Evolutionary conservation across 2,113 vertebrate species (phyloP).

Genomic region (Chaetodon auriga): DNA sequence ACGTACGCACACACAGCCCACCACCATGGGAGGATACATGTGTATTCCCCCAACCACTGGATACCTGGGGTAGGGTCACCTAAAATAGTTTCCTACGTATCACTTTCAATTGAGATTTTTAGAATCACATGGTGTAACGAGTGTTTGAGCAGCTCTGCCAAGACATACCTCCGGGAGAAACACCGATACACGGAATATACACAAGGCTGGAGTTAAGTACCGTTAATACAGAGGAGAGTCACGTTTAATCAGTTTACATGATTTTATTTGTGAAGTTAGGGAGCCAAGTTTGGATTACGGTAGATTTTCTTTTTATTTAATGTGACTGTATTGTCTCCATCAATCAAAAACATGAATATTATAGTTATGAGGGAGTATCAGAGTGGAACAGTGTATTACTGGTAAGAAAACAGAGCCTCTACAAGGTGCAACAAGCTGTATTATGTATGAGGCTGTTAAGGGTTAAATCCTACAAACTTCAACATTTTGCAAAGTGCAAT

Average conservation of each 20-base stretch:
- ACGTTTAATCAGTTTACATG: constrained; percentile 33
- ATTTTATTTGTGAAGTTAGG: constrained; percentile 5
- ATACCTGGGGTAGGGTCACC: constrained; percentile 60
- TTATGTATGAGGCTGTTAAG: not conserved
- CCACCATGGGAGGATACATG: constrained; percentile 69
- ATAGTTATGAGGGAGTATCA: not conserved
- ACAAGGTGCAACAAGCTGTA: not conserved
- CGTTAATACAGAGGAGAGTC: constrained; percentile 25
- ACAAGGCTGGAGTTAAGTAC: constrained; percentile 51
- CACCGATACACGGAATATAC: constrained; percentile 52
- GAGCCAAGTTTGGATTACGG: constrained; percentile 3
- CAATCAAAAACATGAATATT: not conserved
- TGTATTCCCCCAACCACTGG: constrained; percentile 53
- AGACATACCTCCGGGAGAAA: constrained; percentile 53
- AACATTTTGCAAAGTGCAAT: not conserved
- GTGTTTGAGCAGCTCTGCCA: constrained; percentile 58
- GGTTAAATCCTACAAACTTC: not conserved
- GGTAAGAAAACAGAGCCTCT: not conserved
- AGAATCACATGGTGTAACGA: constrained; percentile 63
- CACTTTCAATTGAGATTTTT: constrained; percentile 59
- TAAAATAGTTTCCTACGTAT: constrained; percentile 69
- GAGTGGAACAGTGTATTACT: not conserved
- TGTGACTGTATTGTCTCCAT: constrained; percentile 2
- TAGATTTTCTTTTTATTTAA: not conserved
- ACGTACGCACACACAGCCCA: constrained; percentile 79